Evolutionary conservation across 2,113 vertebrate species (phyloP).

Genomic region (Meleagris gallopavo): DNA sequence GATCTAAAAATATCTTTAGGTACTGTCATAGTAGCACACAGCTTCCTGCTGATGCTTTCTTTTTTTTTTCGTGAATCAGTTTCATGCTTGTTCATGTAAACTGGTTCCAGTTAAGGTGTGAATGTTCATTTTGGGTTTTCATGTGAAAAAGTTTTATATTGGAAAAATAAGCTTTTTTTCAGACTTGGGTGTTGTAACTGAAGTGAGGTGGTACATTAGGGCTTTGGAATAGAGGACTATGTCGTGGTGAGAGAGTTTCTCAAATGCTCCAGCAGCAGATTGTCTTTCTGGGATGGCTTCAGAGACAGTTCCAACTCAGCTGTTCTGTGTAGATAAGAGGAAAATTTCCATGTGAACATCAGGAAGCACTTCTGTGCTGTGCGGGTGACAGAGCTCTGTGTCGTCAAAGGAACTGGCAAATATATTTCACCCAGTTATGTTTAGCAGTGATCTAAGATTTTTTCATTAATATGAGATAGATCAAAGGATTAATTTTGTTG

Average conservation of each 20-base stretch:
- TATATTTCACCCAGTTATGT: neutral
- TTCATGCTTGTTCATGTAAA: neutral
- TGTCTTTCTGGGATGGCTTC: neutral
- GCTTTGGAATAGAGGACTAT: neutral
- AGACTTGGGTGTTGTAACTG: neutral
- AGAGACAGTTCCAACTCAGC: rapidly evolving
- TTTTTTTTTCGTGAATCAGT: neutral
- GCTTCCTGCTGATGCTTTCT: slow-evolving; percentile 13
- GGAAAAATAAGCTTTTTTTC: neutral
- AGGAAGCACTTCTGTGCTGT: neutral
- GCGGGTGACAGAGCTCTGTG: neutral
- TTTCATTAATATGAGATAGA: neutral
- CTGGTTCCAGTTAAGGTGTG: neutral
- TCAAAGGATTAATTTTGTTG: neutral
- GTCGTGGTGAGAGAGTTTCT: neutral
- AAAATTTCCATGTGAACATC: neutral
- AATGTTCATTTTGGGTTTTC: neutral
- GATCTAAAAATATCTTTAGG: slow-evolving; percentile 3
- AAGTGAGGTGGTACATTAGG: neutral
- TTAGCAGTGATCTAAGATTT: neutral
- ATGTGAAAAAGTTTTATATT: neutral
- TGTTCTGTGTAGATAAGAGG: neutral
- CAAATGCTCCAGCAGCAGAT: rapidly evolving
- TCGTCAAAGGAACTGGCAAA: neutral
- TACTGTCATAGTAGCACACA: neutral